These are phyloP conservation scores for Drosophila suboccidentalis DNA, from an alignment of 2,888 invertebrate genomes.

Conservation along the genomic window DNA sequence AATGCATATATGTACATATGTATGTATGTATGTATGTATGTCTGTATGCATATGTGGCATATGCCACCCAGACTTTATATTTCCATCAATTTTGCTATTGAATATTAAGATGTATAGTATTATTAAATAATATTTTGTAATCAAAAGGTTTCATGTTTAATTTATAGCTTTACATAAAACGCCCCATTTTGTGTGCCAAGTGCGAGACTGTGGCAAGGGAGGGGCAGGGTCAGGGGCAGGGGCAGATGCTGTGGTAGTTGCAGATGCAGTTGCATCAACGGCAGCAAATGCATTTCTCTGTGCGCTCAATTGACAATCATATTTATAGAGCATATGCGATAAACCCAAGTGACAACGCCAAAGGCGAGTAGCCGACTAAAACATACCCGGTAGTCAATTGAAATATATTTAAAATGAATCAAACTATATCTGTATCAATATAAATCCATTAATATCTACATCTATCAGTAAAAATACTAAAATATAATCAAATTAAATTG, in stretches of 20 bases:
- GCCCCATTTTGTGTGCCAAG: constrained; percentile 70
- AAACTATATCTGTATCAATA: too few relatives aligned
- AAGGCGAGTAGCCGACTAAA: neutral
- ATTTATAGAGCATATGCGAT: constrained; percentile 71
- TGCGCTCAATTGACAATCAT: constrained; percentile 80
- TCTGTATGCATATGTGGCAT: neutral
- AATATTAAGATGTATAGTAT: neutral
- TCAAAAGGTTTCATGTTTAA: constrained; percentile 52
- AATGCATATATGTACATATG: neutral
- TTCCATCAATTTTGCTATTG: neutral
- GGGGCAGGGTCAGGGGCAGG: neutral
- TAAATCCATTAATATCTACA: too few relatives aligned
- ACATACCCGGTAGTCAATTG: neutral
- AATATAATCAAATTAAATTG: too few relatives aligned
- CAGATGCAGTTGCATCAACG: constrained; percentile 21
- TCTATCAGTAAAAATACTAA: too few relatives aligned
- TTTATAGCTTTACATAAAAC: constrained; percentile 76
- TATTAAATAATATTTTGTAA: constrained; percentile 9
- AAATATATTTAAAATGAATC: neutral
- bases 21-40: constrained; percentile 15
- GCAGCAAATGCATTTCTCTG: constrained; percentile 65
- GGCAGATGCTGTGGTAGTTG: constrained; percentile 14
- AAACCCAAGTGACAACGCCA: neutral
- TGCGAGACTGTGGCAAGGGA: constrained; percentile 14
- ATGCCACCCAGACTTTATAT: constrained; percentile 14